Base-by-base conservation (phyloP, 2,888 invertebrate genomes). In the Cybosia mesomella region DNA sequence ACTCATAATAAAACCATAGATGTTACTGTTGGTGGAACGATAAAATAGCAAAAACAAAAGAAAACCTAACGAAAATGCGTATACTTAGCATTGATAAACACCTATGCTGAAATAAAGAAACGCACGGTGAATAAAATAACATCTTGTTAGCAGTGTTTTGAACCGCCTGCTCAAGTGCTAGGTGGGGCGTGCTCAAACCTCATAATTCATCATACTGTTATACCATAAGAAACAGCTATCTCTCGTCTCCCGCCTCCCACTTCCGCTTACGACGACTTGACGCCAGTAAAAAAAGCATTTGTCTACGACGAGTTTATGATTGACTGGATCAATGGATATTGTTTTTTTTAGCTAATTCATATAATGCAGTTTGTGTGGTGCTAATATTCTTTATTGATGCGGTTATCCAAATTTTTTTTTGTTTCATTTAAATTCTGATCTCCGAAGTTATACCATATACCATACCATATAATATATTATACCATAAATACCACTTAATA, bases 161-260 rank as follows among this genome's bases (percentile, higher is more conserved):
- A 49, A 62, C 24, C 53, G 22, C 54, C 53, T 54, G 62, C 53
- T 54, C 53, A 28, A 34, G 34, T 54, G 34, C 3, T 61, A 61
- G 49, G 28, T 28, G 28, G 53, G 21, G 32, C 62, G 62, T 54
- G 32, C 43, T 62, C 53, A 21, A 62, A 34, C 34, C 62, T 54
- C 53, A 54, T 54, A 62, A 62, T 62, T 62, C 62, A 62, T 62
- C 62, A 62, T 54, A 54, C 53, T 62, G 53, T 62, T 62, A 21
- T 54, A 53, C 62, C 60, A 61, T 61, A 43, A 61, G 49, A 54
- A 62, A 54, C 53, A 62, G 62, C 28, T 24, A 61, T 61, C 49
- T 61, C 53, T 54, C 53, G 62, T 53, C 22, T 62, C 32, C 34
- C 49, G 62, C 62, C 43, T 61, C 61, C 49, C 61, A 61, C 61